A percentile compares a stretch with the other conserved stretches of the same genome.
Evolutionary conservation across 2,888 invertebrate genomes (phyloP).

Genomic region (Gymnocheta viridis): DNA sequence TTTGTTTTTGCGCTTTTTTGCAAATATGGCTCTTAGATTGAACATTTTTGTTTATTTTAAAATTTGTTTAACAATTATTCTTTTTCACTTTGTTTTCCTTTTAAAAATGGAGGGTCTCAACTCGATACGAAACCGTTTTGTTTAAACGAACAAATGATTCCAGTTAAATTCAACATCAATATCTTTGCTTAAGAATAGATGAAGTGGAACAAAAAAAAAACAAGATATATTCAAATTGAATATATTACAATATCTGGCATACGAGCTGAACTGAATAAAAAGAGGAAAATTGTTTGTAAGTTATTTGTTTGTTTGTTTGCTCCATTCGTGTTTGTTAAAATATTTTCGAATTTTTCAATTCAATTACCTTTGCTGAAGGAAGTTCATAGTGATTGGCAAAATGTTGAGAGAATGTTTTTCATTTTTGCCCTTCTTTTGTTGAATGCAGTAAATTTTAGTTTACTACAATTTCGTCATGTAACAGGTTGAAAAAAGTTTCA

Average conservation of each 20-base stretch:
- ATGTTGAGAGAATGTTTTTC: not conserved
- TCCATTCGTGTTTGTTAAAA: not conserved
- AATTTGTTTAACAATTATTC: constrained; percentile 24
- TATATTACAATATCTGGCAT: constrained; percentile 25
- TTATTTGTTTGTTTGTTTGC: not conserved
- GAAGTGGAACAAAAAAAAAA: constrained; percentile 36
- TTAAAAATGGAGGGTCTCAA: constrained; percentile 18
- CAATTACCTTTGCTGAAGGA: constrained; percentile 18
- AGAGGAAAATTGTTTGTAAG: constrained; percentile 5
- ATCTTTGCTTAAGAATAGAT: constrained; percentile 42
- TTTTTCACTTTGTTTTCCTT: not conserved
- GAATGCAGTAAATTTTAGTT: not conserved
- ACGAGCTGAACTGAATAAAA: not conserved
- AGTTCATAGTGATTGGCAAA: constrained; percentile 19
- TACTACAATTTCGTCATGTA: not conserved
- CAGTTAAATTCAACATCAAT: constrained; percentile 52
- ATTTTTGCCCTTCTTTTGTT: not conserved
- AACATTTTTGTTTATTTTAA: constrained; percentile 12
- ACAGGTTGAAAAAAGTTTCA: constrained; percentile 3
- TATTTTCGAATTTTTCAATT: constrained; percentile 46
- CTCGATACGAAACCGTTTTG: constrained; percentile 24
- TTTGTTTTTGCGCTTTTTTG: not conserved
- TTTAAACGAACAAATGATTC: constrained; percentile 46
- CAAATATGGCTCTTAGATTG: constrained; percentile 14
- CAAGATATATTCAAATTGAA: constrained; percentile 7